Evolutionary conservation across 2,888 invertebrate genomes (phyloP).

Genomic region (Coleophora deauratella): DNA sequence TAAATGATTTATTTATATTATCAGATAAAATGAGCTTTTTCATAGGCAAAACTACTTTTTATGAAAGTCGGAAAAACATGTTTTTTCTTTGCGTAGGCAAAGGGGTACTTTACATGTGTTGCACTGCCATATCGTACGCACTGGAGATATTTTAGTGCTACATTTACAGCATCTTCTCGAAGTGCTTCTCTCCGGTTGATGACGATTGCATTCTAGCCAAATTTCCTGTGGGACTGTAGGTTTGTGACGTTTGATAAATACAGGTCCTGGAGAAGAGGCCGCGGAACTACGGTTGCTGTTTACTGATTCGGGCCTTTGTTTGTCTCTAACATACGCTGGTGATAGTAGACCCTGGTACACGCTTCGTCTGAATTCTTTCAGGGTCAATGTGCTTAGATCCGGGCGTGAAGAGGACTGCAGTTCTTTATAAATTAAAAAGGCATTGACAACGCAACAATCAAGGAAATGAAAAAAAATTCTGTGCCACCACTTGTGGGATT

Average conservation of each 20-base stretch:
- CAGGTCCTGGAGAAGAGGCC: slow-evolving; percentile 3
- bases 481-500: slow-evolving; percentile 17
- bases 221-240: slow-evolving; percentile 12
- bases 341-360: slow-evolving; percentile 11
- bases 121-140: slow-evolving; percentile 13
- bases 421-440: slow-evolving; percentile 11
- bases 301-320: slow-evolving; percentile 1
- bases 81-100: slow-evolving; percentile 7
- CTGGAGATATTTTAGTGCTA: slow-evolving; percentile 16
- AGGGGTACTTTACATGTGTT: slow-evolving; percentile 12
- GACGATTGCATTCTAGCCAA: slow-evolving; percentile 9
- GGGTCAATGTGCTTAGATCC: not conserved
- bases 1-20: slow-evolving; percentile 4
- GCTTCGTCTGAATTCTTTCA: slow-evolving; percentile 10
- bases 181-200: slow-evolving; percentile 13
- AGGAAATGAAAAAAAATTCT: slow-evolving; percentile 14
- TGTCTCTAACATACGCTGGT: slow-evolving; percentile 1
- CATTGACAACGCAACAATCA: slow-evolving; percentile 8
- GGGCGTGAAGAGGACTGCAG: slow-evolving; percentile 4
- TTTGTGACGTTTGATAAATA: slow-evolving; percentile 14
- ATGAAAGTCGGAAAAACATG: slow-evolving; percentile 9
- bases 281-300: slow-evolving; percentile 7
- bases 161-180: slow-evolving; percentile 15
- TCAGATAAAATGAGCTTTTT: not conserved
- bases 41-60: slow-evolving; percentile 5